Evolutionary conservation across 2,113 vertebrate species (phyloP).

Genomic region (Archocentrus centrarchus): DNA sequence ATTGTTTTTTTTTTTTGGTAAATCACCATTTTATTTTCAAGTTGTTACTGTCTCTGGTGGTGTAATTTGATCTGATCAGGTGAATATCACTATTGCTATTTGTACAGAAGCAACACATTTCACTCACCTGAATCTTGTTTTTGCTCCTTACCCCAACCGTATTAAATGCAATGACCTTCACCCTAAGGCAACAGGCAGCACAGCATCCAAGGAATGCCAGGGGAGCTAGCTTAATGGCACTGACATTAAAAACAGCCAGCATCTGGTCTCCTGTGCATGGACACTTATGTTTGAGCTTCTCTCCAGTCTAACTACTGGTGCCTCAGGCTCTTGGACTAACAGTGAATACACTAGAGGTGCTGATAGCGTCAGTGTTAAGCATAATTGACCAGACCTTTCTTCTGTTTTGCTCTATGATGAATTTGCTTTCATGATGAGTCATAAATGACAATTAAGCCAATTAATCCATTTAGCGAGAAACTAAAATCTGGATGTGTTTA

Average conservation of each 20-base stretch:
- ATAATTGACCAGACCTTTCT: slow-evolving; percentile 44
- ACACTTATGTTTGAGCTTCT: slow-evolving; percentile 65
- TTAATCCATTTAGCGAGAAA: slow-evolving; percentile 26
- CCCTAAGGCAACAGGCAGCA: slow-evolving; percentile 61
- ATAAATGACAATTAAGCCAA: slow-evolving; percentile 16
- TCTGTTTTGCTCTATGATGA: slow-evolving; percentile 39
- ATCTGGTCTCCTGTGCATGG: slow-evolving; percentile 68
- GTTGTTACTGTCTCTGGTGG: background rate
- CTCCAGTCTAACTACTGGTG: slow-evolving; percentile 47
- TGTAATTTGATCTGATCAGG: slow-evolving; percentile 16
- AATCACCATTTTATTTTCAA: background rate
- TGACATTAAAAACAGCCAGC: slow-evolving; percentile 71
- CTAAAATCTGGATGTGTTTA: slow-evolving; percentile 49
- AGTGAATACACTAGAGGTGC: slow-evolving; percentile 57
- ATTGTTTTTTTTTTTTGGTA: background rate
- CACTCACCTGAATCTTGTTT: slow-evolving; percentile 26
- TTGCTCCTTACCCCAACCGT: slow-evolving; percentile 33
- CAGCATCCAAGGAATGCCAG: slow-evolving; percentile 65
- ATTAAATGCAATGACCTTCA: slow-evolving; percentile 71
- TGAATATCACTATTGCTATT: slow-evolving; percentile 24
- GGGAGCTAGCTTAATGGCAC: slow-evolving; percentile 72
- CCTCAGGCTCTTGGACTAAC: slow-evolving; percentile 59
- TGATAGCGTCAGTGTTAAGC: slow-evolving; percentile 51
- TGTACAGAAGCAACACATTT: slow-evolving; percentile 35
- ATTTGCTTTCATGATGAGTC: slow-evolving; percentile 32